Conservation (phyloP, 2,797 vertebrate species). For the Pelochelys cantorii region DNA sequence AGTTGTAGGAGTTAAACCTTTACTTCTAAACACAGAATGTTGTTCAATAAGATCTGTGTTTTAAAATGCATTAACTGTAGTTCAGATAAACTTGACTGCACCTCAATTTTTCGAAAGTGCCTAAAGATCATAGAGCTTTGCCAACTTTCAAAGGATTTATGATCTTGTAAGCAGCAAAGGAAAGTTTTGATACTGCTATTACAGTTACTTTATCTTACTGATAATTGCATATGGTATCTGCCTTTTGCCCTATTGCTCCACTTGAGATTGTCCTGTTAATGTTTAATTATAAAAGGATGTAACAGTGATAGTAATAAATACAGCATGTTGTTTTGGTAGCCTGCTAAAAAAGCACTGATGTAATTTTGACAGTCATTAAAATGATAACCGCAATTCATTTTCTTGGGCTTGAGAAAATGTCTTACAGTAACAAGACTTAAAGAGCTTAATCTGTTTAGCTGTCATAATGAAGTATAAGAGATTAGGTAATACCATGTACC, state of each 20-base stretch:
- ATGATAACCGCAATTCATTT: background rate
- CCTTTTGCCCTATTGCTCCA: slow-evolving; percentile 16
- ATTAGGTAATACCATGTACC: background rate
- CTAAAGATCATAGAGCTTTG: no score
- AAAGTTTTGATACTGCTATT: background rate
- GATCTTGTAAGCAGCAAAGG: background rate
- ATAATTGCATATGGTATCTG: slow-evolving; percentile 1
- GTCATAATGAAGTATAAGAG: background rate
- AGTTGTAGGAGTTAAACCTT: no score
- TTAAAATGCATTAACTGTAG: no score
- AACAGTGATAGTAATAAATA: slow-evolving; percentile 4
- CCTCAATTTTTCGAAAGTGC: no score
- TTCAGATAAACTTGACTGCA: no score
- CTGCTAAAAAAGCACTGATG: background rate
- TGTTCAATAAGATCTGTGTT: no score
- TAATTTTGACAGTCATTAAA: background rate
- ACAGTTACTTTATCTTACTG: background rate
- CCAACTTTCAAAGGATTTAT: no score
- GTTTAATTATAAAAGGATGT: background rate
- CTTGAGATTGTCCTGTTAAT: background rate
- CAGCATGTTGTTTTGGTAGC: background rate
- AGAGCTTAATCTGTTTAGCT: background rate
- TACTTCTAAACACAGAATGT: no score
- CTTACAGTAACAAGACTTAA: background rate
- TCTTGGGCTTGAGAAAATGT: slow-evolving; percentile 7